Base-by-base conservation (phyloP, 2,888 invertebrate genomes). In the Hymenopus coronatus region DNA sequence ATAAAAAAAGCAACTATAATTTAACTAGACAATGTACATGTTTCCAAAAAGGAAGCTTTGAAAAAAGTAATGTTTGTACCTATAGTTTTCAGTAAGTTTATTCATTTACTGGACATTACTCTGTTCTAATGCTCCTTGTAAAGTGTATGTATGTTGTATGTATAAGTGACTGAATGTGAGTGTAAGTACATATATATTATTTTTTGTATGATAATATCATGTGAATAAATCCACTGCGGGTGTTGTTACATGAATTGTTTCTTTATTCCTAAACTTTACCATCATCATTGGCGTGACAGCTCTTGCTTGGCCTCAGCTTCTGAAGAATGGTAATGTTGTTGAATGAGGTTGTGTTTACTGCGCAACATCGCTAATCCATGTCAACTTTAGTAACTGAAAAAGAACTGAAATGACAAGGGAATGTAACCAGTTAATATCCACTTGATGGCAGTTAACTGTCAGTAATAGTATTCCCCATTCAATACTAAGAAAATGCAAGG, bases 151-250 rank as follows among this genome's bases (percentile, higher is more conserved):
- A 3, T 70, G 54, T 70, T 70, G 54, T 70, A 70, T 70, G 54
- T 70, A 70, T 70, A 15, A 8, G 54, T 70, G 54, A 70, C 6
- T 70, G 54, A 70, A 70, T 70, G 54, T 20, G 25, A 70, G 54
- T 70, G 54, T 70, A 25, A 70, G 25, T 70, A 70, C 25, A 70
- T 70, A 70, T 70, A 70, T 70, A 70, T 70, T 70, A 70, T 70
- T 85, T 85, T 85, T 85, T 85, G 85, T 85, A 85, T 54, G n/a
- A 85, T 84, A 84, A 84, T 84, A 84, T 84, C 33, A 40, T 25
- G 46, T 85, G 85, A 85, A 85, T 85, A 85, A 85, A 85, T 27
- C 46, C 54, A 46, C 40, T 85, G 85, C 85, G 27, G 85, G 85
- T 85, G 85, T 85, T 85, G 46, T 85, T 85, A 85, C 14, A n/a